These are phyloP conservation scores for Sandelia bainsii DNA, from an alignment of 2,797 vertebrate species.

Conservation along the genomic window DNA sequence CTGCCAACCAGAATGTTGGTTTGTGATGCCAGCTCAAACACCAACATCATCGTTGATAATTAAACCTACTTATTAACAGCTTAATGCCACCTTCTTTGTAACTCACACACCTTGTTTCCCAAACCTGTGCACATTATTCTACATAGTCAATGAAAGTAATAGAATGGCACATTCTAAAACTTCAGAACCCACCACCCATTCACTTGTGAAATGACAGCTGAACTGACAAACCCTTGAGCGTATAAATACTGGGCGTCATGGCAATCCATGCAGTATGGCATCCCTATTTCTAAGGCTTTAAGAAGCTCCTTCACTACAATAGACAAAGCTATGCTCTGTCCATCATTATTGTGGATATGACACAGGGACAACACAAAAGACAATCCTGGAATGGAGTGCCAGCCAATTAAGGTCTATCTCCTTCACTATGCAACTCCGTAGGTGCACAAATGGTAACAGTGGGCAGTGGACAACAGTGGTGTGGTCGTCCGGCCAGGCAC, in stretches of 20 bases:
- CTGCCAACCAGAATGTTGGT: constrained; percentile 28
- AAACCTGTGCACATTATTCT: constrained; percentile 2
- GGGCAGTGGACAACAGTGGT: constrained; percentile 69
- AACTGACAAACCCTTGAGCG: constrained; percentile 20
- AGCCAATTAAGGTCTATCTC: constrained; percentile 74
- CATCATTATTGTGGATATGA: constrained; percentile 72
- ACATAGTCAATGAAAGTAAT: not conserved
- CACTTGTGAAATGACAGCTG: constrained; percentile 8
- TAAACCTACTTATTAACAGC: constrained; percentile 38
- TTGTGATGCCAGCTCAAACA: constrained; percentile 30
- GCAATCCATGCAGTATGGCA: constrained; percentile 27
- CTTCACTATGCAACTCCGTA: constrained; percentile 67
- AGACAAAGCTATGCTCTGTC: constrained; percentile 67
- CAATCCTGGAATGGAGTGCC: constrained; percentile 74
- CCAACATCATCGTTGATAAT: constrained; percentile 44
- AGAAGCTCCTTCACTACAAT: constrained; percentile 58
- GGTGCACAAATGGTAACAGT: constrained; percentile 71
- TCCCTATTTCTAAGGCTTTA: constrained; percentile 33
- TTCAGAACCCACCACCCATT: constrained; percentile 8
- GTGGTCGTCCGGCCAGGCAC: constrained; percentile 68
- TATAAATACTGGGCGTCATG: constrained; percentile 17
- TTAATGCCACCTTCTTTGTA: constrained; percentile 12
- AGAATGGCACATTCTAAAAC: not conserved
- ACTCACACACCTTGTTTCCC: constrained; percentile 4
- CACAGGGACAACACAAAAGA: constrained; percentile 78